Conservation (phyloP, 2,113 vertebrate species). For the Willisornis vidua region DNA sequence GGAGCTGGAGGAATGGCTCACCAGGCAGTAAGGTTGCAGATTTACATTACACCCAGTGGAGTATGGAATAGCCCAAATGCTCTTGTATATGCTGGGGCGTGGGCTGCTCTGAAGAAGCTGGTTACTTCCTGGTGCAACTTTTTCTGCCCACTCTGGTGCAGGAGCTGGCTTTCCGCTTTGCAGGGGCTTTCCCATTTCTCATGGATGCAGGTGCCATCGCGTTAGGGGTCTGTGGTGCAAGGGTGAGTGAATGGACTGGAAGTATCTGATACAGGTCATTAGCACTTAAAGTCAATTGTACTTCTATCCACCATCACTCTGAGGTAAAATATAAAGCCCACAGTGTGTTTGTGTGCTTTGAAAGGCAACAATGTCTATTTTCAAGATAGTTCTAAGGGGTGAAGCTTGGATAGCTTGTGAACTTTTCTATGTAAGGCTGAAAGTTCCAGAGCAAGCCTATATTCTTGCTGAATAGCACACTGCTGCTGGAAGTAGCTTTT, state of each 20-base stretch:
- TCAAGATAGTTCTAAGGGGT: not conserved
- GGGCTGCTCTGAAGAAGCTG: not conserved
- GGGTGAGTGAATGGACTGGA: not conserved
- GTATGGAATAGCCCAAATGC: not conserved
- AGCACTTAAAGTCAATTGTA: not conserved
- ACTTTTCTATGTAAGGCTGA: not conserved
- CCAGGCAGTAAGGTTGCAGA: not conserved
- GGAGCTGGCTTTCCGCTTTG: not conserved
- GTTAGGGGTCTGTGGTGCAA: not conserved
- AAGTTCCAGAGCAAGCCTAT: not conserved
- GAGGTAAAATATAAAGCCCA: not conserved
- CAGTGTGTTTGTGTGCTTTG: not conserved
- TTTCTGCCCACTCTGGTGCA: not conserved
- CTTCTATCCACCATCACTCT: not conserved
- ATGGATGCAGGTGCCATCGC: not conserved
- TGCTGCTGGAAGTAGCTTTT: not conserved
- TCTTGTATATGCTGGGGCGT: rapidly evolving
- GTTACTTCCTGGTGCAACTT: not conserved
- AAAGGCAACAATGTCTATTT: not conserved
- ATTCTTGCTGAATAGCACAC: not conserved
- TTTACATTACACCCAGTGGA: not conserved
- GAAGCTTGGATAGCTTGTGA: not conserved
- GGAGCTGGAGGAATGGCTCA: not conserved
- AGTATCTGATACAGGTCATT: not conserved
- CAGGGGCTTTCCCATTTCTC: not conserved